Evolutionary conservation across 2,113 vertebrate species (phyloP), one percentile per base, ranked within the genome.

Genomic region (Labeo rohita): DNA sequence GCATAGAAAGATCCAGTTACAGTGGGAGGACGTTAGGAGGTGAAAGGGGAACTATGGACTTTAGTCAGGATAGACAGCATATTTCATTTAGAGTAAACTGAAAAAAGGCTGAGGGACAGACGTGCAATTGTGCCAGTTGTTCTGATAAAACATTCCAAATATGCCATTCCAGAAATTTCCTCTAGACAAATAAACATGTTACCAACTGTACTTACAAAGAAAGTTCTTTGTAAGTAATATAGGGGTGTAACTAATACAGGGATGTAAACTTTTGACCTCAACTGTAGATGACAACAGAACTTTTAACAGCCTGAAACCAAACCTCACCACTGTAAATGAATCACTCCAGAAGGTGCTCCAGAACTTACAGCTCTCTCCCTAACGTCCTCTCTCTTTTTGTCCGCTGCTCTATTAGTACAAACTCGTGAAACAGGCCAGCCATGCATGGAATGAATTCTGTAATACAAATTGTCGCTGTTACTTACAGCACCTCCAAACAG

Each of bases 401-500:
- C 90, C 90, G 86, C 78, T 86, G 88, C 87, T 91, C 91, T 89
- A 92, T 94, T 93, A 93, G 87, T 80, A 85, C 66, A 89, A 87
- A 90, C 89, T 91, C 91, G 91, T 93, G 92, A 92, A 87, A 89
- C 87, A 80, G 92, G 84, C 87, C 90, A 92, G 61, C 93, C 93
- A 93, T 91, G 93, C 92, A 91, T 94, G 93, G 92, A 90, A 93
- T 93, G 89, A 92, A 88, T 82, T 93, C 90, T 94, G 94, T 94
- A 94, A 93, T 93, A 94, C 93, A 94, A 93, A 94, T 92, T 92
- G 93, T 94, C 92, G 88, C 90, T 88, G 87, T 88, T 91, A 90
- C 92, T 94, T 92, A 92, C 73, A 36, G 85, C 89, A 77, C 63
- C 89, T 89, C 86, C 87, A 84, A 84, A 89, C 78, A 74, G 84